Base-by-base conservation (phyloP, 2,797 vertebrate species). In the Poecilia velifera region DNA sequence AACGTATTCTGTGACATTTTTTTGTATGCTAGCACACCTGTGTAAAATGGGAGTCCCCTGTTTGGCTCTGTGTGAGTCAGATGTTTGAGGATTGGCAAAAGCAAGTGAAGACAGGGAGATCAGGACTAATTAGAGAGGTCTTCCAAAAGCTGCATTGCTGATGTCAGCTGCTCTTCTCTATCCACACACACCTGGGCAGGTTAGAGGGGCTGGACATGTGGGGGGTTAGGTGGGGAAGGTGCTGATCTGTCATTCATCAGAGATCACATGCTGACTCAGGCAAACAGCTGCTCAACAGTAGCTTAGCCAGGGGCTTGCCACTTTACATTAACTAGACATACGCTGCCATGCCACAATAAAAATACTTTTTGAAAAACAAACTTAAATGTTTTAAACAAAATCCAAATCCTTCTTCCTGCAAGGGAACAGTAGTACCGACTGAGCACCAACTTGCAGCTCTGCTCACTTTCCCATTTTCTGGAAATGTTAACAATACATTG, bases 71-170 rank as follows among this genome's bases (percentile, higher is more conserved):
- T 28, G 71, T 53, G 79, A 73, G 78, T 87, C 90, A 93, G 86
- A 87, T 93, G 90, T 86, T 85, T 3, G 57, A 22, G 36, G 36
- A 25, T 68, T 68, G 78, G 92, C 84, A 90, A 89, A 62, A 83
- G 81, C 43, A 59, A 64, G 90, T 94, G 95, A 95, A 96, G 95
- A 96, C 91, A 95, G 91, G 92, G 90, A 73, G 76, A 45, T 16
- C 74, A 76, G 74, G 62, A 76, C 86, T 95, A 95, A 96, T 96
- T 95, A 95, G 82, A 94, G 92, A 90, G 79, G 81, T 91, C 89
- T 82, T 82, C 73, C 78, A 82, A 81, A 79, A 81, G 82, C 77
- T 74, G 75, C 62, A 71, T 36, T 34, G 59, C 81, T 39, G 94
- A 94, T 94, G 92, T 95, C 93, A 95, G 82, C 16, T 22, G 16